Evolutionary conservation across 1,140 invertebrate species (phyloP).

Genomic region (Brachionus plicatilis): DNA sequence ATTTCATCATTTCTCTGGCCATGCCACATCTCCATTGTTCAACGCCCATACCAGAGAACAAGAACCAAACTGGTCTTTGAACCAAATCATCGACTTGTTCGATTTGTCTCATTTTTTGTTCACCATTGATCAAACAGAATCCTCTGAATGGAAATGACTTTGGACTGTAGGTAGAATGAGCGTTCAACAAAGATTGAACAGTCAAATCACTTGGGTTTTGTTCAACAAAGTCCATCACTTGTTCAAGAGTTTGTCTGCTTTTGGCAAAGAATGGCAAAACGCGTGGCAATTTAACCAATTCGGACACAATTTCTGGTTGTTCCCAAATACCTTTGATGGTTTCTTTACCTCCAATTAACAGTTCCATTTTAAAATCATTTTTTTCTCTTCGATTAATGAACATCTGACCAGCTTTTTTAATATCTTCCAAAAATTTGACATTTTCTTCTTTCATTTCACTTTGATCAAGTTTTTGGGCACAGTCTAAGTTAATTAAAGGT

Average conservation of each 20-base stretch:
- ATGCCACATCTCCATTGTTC: conserved; percentile 70
- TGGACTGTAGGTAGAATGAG: conserved; percentile 6
- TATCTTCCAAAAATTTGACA: neutral
- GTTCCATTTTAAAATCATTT: neutral
- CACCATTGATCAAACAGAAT: conserved; percentile 19
- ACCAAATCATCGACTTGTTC: neutral
- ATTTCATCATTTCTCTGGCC: conserved; percentile 64
- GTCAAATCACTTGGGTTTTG: conserved; percentile 18
- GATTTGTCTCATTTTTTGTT: conserved; percentile 35
- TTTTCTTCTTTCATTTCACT: neutral
- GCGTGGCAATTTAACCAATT: conserved; percentile 1
- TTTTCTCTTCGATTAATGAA: neutral
- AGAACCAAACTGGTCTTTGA: conserved; percentile 75
- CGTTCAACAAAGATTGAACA: neutral
- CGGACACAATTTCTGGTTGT: conserved; percentile 9
- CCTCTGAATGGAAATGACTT: neutral
- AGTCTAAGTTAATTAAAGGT: neutral
- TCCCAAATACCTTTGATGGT: neutral
- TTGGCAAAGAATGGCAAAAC: conserved; percentile 10
- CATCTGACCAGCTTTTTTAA: neutral
- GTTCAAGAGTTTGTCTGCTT: neutral
- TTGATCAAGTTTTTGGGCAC: neutral
- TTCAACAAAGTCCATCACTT: conserved; percentile 10
- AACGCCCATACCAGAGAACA: conserved; percentile 92
- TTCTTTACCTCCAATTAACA: neutral